Conservation (phyloP, 2,888 invertebrate species). For the Embidobia sp. region DNA sequence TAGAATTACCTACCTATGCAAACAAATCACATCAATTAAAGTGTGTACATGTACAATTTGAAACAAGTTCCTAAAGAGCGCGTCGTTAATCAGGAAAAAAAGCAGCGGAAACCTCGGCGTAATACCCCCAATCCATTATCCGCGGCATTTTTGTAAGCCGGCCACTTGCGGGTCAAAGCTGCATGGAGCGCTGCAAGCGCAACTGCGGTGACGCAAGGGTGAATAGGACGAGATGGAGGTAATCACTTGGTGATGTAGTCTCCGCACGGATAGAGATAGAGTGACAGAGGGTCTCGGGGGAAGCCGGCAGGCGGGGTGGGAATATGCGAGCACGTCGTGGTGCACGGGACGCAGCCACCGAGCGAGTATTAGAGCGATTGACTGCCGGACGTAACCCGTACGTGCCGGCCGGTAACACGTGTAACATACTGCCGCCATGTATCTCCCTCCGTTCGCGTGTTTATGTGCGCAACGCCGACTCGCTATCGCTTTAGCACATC, state of each 20-base stretch:
- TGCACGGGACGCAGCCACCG: conserved; percentile 66
- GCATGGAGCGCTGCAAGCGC: conserved; percentile 6
- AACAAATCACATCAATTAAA: no score
- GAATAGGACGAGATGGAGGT: conserved; percentile 70
- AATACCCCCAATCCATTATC: no score
- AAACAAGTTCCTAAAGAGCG: no score
- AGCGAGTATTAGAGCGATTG: conserved; percentile 81
- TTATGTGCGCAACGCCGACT: conserved; percentile 73
- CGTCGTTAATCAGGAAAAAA: no score
- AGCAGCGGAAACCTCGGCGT: no score
- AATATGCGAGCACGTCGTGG: conserved; percentile 50
- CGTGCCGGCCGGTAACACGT: conserved; percentile 80
- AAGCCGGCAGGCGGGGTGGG: conserved; percentile 16
- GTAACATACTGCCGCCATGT: conserved; percentile 81
- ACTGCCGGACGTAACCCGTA: conserved; percentile 81
- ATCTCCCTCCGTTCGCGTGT: conserved; percentile 78
- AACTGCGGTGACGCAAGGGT: conserved; percentile 46
- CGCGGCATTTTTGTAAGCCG: neutral
- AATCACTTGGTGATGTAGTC: conserved; percentile 80
- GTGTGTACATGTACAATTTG: no score
- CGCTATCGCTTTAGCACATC: conserved; percentile 71
- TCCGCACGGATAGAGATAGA: conserved; percentile 70
- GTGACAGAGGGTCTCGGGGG: conserved; percentile 58
- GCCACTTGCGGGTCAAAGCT: conserved; percentile 7
- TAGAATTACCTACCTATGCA: no score